phyloP scores from a whole-genome alignment of 2,888 invertebrate genomes.

The Lutraria lutraria region DNA sequence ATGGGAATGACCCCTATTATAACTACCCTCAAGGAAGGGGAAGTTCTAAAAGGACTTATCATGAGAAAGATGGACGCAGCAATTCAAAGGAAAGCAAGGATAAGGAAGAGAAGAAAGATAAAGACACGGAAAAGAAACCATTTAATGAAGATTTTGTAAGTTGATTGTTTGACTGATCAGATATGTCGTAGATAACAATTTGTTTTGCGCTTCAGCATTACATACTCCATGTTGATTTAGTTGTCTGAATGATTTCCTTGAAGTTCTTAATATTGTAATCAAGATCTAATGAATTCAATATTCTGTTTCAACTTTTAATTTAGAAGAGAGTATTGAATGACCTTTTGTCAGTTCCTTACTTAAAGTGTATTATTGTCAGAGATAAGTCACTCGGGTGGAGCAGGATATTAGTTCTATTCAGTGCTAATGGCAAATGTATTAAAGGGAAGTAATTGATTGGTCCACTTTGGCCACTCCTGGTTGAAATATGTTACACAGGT shows the following conservation, averaged over 20 bases:
- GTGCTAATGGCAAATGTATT: no score
- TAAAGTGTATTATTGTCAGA: no score
- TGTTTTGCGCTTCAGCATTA: no score
- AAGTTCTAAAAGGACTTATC: slow-evolving; percentile 71
- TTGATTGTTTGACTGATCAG: not conserved
- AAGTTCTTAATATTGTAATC: no score
- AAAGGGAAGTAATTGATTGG: no score
- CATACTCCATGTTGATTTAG: no score
- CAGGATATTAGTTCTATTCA: no score
- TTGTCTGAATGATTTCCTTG: no score
- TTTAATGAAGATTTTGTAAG: slow-evolving; percentile 81
- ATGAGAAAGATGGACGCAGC: slow-evolving; percentile 75
- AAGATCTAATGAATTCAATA: not conserved
- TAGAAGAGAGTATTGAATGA: not conserved
- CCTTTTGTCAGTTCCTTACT: not conserved
- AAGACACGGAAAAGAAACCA: slow-evolving; percentile 70
- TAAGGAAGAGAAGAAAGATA: slow-evolving; percentile 70
- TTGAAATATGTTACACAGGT: no score
- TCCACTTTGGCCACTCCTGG: no score
- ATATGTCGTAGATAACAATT: no score
- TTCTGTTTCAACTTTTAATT: not conserved
- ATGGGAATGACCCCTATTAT: slow-evolving; percentile 74
- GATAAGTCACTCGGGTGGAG: no score
- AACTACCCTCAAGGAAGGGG: slow-evolving; percentile 60
- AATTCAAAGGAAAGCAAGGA: slow-evolving; percentile 75